Percentiles rank a stretch among this genome's conserved stretches.
These are phyloP conservation scores for Galendromus occidentalis DNA, from an alignment of 1,140 invertebrate genomes.

Conservation along the genomic window DNA sequence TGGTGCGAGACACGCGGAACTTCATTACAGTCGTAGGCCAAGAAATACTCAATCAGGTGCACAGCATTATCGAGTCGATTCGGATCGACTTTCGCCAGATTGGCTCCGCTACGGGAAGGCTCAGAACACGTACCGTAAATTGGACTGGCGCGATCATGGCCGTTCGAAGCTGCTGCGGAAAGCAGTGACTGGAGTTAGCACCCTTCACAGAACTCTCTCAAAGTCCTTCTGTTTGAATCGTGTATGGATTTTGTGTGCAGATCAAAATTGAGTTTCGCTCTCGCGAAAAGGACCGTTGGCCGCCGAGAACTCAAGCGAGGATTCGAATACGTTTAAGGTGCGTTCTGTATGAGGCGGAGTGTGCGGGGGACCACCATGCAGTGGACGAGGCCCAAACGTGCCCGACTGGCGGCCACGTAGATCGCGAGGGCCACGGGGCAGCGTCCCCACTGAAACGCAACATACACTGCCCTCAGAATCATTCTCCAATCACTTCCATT, in stretches of 20 bases:
- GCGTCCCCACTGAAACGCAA: neutral
- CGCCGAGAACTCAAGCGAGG: neutral
- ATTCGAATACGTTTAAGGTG: neutral
- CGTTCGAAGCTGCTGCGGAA: neutral
- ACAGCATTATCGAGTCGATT: neutral
- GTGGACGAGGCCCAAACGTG: neutral
- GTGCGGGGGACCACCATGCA: slow-evolving; percentile 1
- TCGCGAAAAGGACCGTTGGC: neutral
- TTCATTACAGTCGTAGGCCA: too few relatives aligned
- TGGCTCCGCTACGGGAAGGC: neutral
- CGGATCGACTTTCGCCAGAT: neutral
- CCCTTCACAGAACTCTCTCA: too few relatives aligned
- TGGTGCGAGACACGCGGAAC: too few relatives aligned
- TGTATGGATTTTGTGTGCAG: too few relatives aligned
- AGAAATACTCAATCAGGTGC: too few relatives aligned
- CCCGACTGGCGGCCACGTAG: neutral
- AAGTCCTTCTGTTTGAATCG: too few relatives aligned
- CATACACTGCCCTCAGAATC: neutral
- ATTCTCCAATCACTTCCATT: too few relatives aligned
- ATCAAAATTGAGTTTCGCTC: neutral
- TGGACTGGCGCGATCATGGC: neutral
- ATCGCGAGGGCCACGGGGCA: neutral
- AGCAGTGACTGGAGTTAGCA: too few relatives aligned
- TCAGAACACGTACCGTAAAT: neutral
- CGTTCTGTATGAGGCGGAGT: neutral